Evolutionary conservation across 1,140 invertebrate species (phyloP).

Genomic region (Bombyx mandarina): DNA sequence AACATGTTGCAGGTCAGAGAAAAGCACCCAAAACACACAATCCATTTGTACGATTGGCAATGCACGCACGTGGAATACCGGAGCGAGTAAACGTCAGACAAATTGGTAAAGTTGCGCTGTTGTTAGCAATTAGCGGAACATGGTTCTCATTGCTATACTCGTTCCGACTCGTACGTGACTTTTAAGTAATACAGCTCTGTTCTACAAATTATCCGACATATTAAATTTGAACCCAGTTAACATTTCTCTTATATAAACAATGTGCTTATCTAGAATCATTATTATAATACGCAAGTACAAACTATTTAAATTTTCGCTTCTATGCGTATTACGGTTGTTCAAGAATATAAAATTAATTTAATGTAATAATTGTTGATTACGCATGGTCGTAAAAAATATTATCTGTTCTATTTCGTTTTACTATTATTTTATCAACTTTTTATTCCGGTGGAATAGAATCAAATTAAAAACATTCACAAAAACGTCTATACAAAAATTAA

Average conservation of each 20-base stretch:
- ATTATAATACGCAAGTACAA: too few relatives aligned
- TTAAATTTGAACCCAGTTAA: background rate
- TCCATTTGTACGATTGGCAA: conserved; percentile 3
- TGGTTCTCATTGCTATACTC: conserved; percentile 7
- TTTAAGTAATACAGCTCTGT: conserved; percentile 9
- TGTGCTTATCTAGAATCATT: background rate
- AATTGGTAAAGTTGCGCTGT: conserved; percentile 16
- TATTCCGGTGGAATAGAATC: too few relatives aligned
- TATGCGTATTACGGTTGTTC: too few relatives aligned
- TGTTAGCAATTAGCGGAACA: conserved; percentile 17
- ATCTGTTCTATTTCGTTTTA: too few relatives aligned
- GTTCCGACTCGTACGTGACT: conserved; percentile 8
- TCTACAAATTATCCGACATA: conserved; percentile 9
- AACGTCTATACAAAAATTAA: too few relatives aligned
- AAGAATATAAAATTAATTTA: too few relatives aligned
- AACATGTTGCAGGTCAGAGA: conserved; percentile 3
- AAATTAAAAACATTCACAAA: too few relatives aligned
- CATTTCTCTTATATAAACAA: background rate
- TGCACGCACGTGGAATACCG: conserved; percentile 5
- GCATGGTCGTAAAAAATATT: too few relatives aligned
- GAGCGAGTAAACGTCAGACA: conserved; percentile 10
- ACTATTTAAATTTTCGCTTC: too few relatives aligned
- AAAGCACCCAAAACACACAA: conserved; percentile 7
- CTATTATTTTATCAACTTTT: too few relatives aligned
- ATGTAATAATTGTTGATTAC: too few relatives aligned